These are phyloP conservation scores for Lagorchestes hirsutus DNA, from an alignment of 2,797 vertebrate species.

Conservation along the genomic window DNA sequence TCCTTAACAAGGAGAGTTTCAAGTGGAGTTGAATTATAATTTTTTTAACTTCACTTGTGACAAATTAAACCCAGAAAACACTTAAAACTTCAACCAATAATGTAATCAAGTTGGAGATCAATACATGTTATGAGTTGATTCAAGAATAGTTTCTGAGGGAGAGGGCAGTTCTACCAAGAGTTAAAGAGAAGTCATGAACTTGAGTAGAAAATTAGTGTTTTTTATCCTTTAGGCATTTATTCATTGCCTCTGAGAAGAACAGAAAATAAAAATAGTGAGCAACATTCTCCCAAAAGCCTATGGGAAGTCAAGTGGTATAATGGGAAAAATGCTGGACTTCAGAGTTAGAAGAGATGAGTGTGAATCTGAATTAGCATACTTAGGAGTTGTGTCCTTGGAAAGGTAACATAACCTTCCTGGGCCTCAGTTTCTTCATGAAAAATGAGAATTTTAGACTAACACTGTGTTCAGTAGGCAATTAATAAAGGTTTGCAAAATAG, in stretches of 20 bases:
- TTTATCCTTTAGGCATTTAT: constrained; percentile 7
- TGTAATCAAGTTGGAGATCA: constrained; percentile 44
- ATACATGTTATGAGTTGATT: constrained; percentile 48
- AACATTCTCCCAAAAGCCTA: constrained; percentile 20
- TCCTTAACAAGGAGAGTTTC: constrained; percentile 43
- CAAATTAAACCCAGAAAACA: constrained; percentile 59
- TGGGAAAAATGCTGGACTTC: background rate
- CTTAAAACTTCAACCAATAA: constrained; percentile 53
- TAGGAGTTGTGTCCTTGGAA: background rate
- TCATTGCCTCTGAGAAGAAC: constrained; percentile 26
- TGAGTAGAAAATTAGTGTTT: constrained; percentile 66
- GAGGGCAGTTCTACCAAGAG: constrained; percentile 46
- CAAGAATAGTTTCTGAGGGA: constrained; percentile 49
- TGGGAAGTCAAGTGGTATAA: background rate
- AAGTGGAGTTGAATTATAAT: constrained; percentile 49
- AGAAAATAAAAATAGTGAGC: background rate
- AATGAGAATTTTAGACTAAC: background rate
- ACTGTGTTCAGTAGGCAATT: background rate
- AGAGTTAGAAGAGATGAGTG: background rate
- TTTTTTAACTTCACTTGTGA: constrained; percentile 49
- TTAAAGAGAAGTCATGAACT: constrained; percentile 71
- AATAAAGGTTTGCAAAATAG: background rate
- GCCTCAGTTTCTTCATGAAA: background rate
- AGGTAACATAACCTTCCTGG: background rate
- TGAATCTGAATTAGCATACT: background rate